These are phyloP conservation scores for Apeltes quadracus DNA, from an alignment of 2,113 vertebrate species.

Conservation along the genomic window DNA sequence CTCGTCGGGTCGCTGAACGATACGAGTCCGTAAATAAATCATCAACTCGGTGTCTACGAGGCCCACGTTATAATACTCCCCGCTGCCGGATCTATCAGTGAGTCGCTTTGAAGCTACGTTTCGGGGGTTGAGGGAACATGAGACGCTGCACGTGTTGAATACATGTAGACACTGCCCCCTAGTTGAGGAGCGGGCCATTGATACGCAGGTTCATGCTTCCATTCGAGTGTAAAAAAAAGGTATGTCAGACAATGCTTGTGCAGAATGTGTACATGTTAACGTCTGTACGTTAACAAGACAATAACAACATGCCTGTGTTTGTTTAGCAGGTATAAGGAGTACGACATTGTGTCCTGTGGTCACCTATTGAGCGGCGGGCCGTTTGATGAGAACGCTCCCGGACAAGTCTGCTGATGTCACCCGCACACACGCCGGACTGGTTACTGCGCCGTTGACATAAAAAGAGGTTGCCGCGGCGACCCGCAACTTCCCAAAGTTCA, in stretches of 20 bases:
- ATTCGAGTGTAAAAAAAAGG: neutral
- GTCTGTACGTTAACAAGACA: neutral
- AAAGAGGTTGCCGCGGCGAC: constrained; percentile 61
- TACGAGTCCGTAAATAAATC: constrained; percentile 55
- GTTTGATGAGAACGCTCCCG: constrained; percentile 66
- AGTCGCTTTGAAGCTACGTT: constrained; percentile 13
- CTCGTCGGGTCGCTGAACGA: constrained; percentile 33
- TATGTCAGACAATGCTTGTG: neutral
- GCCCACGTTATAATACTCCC: constrained; percentile 22
- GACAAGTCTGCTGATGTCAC: constrained; percentile 75
- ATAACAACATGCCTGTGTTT: neutral
- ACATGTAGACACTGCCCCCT: constrained; percentile 34
- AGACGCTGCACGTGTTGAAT: constrained; percentile 8
- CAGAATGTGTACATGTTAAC: neutral
- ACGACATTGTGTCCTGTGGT: constrained; percentile 46
- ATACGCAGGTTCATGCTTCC: neutral
- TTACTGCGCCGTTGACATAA: constrained; percentile 66
- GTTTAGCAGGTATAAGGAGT: neutral
- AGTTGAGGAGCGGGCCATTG: constrained; percentile 18
- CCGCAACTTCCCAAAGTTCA: constrained; percentile 61
- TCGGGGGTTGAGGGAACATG: too few relatives aligned
- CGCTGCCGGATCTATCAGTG: neutral
- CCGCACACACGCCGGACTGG: constrained; percentile 46
- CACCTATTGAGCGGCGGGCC: constrained; percentile 57
- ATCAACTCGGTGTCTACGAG: constrained; percentile 23